Percentiles rank a stretch among this genome's conserved stretches.
phyloP scores from a whole-genome alignment of 2,797 vertebrate genomes.

The Premnoplex brunnescens region DNA sequence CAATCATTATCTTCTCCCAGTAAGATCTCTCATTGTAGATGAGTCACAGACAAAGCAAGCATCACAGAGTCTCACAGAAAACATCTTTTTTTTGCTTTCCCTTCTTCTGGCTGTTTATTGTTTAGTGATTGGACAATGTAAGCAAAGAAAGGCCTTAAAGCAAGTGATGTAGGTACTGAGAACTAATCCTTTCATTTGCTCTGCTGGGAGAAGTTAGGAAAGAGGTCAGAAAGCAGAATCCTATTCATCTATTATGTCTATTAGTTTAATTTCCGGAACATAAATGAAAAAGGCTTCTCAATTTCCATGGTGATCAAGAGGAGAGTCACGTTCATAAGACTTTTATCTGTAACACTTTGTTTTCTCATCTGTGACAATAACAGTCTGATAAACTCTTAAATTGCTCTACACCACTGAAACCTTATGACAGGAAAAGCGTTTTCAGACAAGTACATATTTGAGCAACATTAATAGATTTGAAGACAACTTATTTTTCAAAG shows the following conservation, averaged over 20 bases:
- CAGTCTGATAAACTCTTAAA: neutral
- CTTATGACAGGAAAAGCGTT: neutral
- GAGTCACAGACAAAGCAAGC: neutral
- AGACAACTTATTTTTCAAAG: constrained; percentile 50
- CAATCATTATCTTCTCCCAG: accelerated
- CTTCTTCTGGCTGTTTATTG: neutral
- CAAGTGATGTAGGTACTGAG: neutral
- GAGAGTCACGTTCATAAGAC: neutral
- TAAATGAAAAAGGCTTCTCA: neutral
- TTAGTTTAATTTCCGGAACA: neutral
- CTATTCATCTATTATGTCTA: neutral
- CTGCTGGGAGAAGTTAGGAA: neutral
- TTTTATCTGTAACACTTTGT: neutral
- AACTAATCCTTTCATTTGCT: neutral
- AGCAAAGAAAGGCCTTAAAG: neutral
- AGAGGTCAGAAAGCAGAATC: neutral
- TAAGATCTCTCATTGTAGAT: neutral
- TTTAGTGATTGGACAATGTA: neutral
- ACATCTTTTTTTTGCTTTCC: neutral
- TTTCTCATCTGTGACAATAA: constrained; percentile 1
- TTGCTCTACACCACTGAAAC: neutral
- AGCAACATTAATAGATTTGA: constrained; percentile 21
- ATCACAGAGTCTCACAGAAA: neutral
- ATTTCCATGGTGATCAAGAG: neutral
- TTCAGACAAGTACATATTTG: neutral